phyloP scores from a whole-genome alignment of 2,888 invertebrate genomes.

The Agonopterix arenella region DNA sequence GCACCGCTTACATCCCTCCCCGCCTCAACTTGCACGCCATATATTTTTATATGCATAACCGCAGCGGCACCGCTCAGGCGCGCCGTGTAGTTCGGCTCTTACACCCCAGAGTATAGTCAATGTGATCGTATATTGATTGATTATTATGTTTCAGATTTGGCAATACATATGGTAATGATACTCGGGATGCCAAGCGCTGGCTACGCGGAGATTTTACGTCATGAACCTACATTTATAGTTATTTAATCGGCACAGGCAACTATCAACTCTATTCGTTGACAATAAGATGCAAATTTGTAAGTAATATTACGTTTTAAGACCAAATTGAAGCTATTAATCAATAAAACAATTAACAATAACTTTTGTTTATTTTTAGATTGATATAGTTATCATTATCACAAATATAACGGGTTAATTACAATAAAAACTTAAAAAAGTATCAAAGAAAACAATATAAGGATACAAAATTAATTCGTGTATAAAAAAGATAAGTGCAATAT shows the following conservation, averaged over 20 bases:
- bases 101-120: too few relatives aligned
- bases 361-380: neutral
- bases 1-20: too few relatives aligned
- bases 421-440: neutral
- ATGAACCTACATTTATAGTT: neutral
- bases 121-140: too few relatives aligned
- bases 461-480: neutral
- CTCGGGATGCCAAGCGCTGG: constrained; percentile 85
- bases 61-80: too few relatives aligned
- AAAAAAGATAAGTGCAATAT: neutral
- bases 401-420: neutral
- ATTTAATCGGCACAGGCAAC: too few relatives aligned
- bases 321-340: constrained; percentile 3
- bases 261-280: too few relatives aligned
- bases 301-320: too few relatives aligned
- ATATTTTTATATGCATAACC: too few relatives aligned
- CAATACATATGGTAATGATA: constrained; percentile 85
- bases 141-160: constrained; percentile 75
- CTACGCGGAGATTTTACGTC: constrained; percentile 79
- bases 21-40: too few relatives aligned
- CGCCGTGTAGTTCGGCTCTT: too few relatives aligned
- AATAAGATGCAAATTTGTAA: too few relatives aligned
- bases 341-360: constrained; percentile 13
- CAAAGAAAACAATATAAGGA: neutral
- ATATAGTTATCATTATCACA: neutral